A percentile compares a stretch with the other conserved stretches of the same genome.
Evolutionary conservation across 2,888 invertebrate genomes (phyloP).

Genomic region (Agonum fuliginosum): DNA sequence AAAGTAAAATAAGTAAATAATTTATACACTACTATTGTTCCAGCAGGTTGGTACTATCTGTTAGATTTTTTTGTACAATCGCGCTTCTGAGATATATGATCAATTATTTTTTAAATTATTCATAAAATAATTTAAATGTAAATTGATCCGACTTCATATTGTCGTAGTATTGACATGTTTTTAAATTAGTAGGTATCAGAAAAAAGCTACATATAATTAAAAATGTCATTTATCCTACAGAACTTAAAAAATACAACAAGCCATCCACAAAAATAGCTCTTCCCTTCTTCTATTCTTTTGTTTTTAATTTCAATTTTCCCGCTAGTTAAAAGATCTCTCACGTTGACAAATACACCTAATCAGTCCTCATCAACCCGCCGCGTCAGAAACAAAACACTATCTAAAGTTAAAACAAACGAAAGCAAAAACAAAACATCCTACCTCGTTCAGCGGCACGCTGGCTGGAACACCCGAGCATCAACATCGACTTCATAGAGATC

Average conservation of each 20-base stretch:
- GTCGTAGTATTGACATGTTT: too few species aligned
- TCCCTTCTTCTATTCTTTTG: neutral
- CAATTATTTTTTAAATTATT: too few species aligned
- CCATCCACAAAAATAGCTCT: neutral
- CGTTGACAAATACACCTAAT: constrained; percentile 37
- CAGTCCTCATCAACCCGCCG: constrained; percentile 1
- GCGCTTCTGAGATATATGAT: too few species aligned
- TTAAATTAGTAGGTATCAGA: too few species aligned
- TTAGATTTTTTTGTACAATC: too few species aligned
- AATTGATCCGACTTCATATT: too few species aligned
- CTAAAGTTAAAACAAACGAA: constrained; percentile 27
- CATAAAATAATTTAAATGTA: too few species aligned
- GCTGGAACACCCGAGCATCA: constrained; percentile 11
- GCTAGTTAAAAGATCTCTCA: neutral
- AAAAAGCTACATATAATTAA: neutral
- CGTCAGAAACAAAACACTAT: constrained; percentile 30
- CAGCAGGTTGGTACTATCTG: too few species aligned
- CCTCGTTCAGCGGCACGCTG: constrained; percentile 35
- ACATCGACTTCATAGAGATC: constrained; percentile 10
- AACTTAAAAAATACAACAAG: too few species aligned
- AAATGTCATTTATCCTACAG: neutral
- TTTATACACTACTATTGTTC: too few species aligned
- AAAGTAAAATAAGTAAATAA: too few species aligned
- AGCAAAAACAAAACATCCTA: constrained; percentile 29
- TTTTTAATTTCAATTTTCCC: neutral